Evolutionary conservation across 2,797 vertebrate species (phyloP).

Genomic region (Avahi laniger): DNA sequence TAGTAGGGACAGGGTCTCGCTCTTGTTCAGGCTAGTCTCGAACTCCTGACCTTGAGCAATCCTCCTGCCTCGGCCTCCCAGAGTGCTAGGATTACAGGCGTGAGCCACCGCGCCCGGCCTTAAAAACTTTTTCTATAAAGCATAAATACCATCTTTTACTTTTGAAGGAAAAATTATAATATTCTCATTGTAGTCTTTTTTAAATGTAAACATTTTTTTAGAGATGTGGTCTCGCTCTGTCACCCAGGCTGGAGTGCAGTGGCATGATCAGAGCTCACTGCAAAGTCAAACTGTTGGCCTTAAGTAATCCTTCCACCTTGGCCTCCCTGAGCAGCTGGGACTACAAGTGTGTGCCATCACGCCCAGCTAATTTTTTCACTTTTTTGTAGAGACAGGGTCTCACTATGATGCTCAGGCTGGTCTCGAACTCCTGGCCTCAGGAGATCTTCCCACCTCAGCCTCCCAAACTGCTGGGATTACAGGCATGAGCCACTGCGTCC

Average conservation of each 20-base stretch:
- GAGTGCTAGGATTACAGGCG: too few species aligned
- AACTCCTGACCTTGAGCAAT: too few species aligned
- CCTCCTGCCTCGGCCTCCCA: too few species aligned
- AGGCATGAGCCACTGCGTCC: too few species aligned
- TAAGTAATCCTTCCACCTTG: background rate
- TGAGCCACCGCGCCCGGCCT: background rate
- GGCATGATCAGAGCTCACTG: background rate
- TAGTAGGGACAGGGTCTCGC: too few species aligned
- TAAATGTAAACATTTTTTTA: background rate
- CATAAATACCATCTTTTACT: conserved; percentile 28
- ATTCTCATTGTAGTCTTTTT: background rate
- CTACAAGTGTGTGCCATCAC: background rate
- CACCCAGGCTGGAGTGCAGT: background rate
- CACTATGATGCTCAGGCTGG: too few species aligned
- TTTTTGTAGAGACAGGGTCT: too few species aligned
- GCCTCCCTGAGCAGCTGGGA: background rate
- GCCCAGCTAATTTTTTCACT: background rate
- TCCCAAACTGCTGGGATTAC: too few species aligned
- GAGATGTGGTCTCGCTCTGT: background rate
- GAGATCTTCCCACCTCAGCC: too few species aligned
- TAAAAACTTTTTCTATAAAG: conserved; percentile 28
- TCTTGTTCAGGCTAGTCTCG: too few species aligned
- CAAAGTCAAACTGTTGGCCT: background rate
- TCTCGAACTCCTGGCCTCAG: too few species aligned
- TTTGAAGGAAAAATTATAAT: conserved; percentile 35